A percentile compares a stretch with the other conserved stretches of the same genome.
These are phyloP conservation scores for Epinephelus awoara DNA, from an alignment of 2,797 vertebrate genomes.

Conservation along the genomic window DNA sequence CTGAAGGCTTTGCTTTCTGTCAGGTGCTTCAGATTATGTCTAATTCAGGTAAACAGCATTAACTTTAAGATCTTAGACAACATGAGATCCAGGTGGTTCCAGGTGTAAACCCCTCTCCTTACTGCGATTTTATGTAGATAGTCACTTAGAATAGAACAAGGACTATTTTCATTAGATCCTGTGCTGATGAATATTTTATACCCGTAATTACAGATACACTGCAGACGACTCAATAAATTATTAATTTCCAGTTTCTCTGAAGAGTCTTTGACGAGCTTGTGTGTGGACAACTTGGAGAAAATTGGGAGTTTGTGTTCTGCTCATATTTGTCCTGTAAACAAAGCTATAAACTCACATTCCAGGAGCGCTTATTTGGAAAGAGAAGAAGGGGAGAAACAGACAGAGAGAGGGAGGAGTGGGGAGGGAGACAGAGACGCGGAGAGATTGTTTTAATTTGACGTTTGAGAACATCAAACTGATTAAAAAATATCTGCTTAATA, in stretches of 20 bases:
- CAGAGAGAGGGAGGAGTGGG: neutral
- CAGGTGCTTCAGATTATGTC: neutral
- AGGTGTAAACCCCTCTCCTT: neutral
- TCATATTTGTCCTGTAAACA: slow-evolving; percentile 50
- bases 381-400: neutral
- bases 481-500: neutral
- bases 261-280: neutral
- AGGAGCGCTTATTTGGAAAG: slow-evolving; percentile 4
- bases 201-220: neutral
- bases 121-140: neutral
- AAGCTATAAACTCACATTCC: slow-evolving; percentile 37
- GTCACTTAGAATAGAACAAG: neutral
- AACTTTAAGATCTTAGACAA: neutral
- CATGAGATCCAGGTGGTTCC: neutral
- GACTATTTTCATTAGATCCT: neutral
- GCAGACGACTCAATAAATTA: neutral
- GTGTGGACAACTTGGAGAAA: neutral
- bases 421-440: neutral
- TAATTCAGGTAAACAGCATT: neutral
- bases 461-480: slow-evolving; percentile 1
- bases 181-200: slow-evolving; percentile 27
- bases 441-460: neutral
- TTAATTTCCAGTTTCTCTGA: neutral
- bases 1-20: neutral
- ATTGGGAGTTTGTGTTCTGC: slow-evolving; percentile 5